A percentile compares a stretch with the other conserved stretches of the same genome.
Conservation (phyloP, 2,888 invertebrate species). For the Cryptophagus acutangulus region DNA sequence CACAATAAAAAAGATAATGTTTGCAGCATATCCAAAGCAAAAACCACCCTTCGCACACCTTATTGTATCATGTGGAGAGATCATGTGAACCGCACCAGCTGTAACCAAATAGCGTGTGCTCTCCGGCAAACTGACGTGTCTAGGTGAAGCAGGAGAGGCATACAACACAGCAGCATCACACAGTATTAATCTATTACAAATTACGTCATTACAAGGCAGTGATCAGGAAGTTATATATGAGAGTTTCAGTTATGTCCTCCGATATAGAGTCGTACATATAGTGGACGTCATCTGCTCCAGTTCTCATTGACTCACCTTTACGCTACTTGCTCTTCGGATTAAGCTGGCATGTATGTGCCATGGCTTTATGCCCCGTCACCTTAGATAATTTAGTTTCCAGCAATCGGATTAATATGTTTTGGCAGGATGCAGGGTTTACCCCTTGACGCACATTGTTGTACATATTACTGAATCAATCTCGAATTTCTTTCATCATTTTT, state of each 20-base stretch:
- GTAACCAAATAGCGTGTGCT: conserved; percentile 36
- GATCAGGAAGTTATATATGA: conserved; percentile 45
- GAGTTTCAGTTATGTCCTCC: conserved; percentile 16
- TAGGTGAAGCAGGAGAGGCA: conserved; percentile 13
- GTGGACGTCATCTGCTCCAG: conserved; percentile 24
- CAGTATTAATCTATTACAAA: conserved; percentile 46
- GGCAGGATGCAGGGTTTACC: no score
- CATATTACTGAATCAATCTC: no score
- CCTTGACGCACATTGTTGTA: no score
- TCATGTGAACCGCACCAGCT: conserved; percentile 35
- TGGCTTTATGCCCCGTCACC: conserved; percentile 40
- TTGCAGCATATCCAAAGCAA: no score
- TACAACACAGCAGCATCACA: conserved; percentile 29
- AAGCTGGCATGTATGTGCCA: conserved; percentile 27
- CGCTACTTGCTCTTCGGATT: conserved; percentile 25
- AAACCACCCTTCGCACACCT: no score
- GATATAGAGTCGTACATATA: background rate
- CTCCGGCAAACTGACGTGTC: conserved; percentile 37
- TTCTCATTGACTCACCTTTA: conserved; percentile 42
- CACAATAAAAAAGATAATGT: no score
- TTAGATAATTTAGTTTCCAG: no score
- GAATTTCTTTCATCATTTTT: no score
- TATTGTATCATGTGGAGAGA: no score
- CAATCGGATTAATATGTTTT: no score
- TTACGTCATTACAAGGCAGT: conserved; percentile 46